phyloP scores from a whole-genome alignment of 2,797 vertebrate genomes.

The Dallia pectoralis region DNA sequence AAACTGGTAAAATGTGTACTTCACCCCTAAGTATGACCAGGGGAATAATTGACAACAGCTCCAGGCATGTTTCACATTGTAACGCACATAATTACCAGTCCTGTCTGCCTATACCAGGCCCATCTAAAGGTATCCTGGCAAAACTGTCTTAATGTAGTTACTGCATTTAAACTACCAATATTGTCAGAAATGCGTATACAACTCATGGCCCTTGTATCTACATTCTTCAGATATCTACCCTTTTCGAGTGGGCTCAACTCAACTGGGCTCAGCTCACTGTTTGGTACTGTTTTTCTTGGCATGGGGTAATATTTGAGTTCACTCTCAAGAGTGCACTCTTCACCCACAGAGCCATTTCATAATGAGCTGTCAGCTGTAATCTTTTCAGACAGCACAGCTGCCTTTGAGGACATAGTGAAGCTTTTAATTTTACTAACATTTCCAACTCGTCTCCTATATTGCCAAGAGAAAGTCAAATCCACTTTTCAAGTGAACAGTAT shows the following conservation, averaged over 20 bases:
- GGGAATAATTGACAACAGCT: not conserved
- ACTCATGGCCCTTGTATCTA: not conserved
- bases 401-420: not conserved
- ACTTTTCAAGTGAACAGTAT: not conserved
- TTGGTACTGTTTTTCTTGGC: constrained; percentile 22
- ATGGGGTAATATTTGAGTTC: constrained; percentile 16
- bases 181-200: not conserved
- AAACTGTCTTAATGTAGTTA: not conserved
- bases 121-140: not conserved
- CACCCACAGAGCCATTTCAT: constrained; percentile 7
- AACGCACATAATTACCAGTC: not conserved
- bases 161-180: not conserved
- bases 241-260: constrained; percentile 1
- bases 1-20: constrained; percentile 78
- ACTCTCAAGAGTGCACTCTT: constrained; percentile 19
- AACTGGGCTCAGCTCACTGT: not conserved
- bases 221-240: constrained; percentile 1
- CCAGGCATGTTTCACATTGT: not conserved
- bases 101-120: not conserved
- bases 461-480: not conserved
- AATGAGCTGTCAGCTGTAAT: constrained; percentile 14
- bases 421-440: not conserved
- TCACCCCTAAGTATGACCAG: not conserved
- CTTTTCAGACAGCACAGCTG: not conserved
- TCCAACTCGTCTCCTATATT: not conserved